These are phyloP conservation scores for Montipora cactus DNA, from an alignment of 64 coral and sea anemone species.

Conservation along the genomic window DNA sequence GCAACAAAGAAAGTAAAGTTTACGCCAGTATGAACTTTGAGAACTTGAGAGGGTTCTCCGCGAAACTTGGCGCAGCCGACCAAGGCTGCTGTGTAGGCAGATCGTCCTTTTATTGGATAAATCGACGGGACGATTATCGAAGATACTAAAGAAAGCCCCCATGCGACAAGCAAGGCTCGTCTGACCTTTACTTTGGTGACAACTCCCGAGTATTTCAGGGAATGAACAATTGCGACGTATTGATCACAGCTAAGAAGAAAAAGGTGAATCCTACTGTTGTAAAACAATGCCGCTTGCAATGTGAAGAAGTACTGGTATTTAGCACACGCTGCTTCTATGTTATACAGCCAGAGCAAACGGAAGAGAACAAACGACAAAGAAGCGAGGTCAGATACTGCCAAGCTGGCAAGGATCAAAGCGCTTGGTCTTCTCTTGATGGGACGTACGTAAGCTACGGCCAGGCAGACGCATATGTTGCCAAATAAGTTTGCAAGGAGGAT, in stretches of 20 bases:
- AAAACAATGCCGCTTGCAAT: background rate
- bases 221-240: constrained; percentile 31
- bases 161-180: background rate
- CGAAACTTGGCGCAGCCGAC: constrained; percentile 2
- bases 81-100: background rate
- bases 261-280: constrained; percentile 21
- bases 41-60: background rate
- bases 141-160: background rate
- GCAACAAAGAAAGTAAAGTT: constrained; percentile 8
- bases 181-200: background rate
- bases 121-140: background rate
- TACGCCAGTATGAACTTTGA: background rate
- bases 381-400: constrained; percentile 39
- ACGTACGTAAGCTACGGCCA: background rate
- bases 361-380: background rate
- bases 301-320: background rate
- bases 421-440: constrained; percentile 8
- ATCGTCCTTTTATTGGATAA: background rate
- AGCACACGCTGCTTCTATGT: background rate
- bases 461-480: too few species aligned
- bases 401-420: constrained; percentile 45
- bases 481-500: too few species aligned
- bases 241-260: constrained; percentile 44
- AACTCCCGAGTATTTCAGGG: constrained; percentile 27
- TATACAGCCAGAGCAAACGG: constrained; percentile 37